Evolutionary conservation across 1,140 invertebrate species (phyloP).

Genomic region (Drosophila bocqueti): DNA sequence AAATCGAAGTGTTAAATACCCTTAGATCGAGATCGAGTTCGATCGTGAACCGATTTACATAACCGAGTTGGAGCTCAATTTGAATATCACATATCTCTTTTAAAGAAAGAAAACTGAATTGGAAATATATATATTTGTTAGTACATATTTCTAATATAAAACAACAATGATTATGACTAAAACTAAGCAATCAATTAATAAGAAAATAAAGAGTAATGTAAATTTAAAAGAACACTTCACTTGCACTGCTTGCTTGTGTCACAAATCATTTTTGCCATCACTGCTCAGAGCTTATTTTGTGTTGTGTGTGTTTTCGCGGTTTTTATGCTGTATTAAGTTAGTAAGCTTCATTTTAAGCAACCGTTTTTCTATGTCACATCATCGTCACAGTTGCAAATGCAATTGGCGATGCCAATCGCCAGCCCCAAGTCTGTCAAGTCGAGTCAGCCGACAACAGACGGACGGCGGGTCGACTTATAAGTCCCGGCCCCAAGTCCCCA

Average conservation of each 20-base stretch:
- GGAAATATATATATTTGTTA: too few species aligned
- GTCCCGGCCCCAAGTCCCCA: slow-evolving; percentile 33
- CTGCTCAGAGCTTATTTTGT: not conserved
- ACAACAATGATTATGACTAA: too few species aligned
- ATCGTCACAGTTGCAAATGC: slow-evolving; percentile 12
- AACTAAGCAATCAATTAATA: too few species aligned
- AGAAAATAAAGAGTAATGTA: not conserved
- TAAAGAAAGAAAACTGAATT: too few species aligned
- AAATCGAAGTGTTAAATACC: slow-evolving; percentile 10
- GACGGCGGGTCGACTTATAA: slow-evolving; percentile 43
- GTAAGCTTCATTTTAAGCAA: slow-evolving; percentile 19
- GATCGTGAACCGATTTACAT: not conserved
- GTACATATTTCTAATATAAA: too few species aligned
- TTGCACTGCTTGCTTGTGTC: not conserved
- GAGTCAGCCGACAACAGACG: slow-evolving; percentile 5
- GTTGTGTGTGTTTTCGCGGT: not conserved
- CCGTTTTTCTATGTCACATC: slow-evolving; percentile 32
- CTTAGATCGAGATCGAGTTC: not conserved
- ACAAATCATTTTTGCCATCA: not conserved
- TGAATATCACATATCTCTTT: too few species aligned
- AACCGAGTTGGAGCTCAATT: too few species aligned
- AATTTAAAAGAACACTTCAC: not conserved
- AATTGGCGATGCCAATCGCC: slow-evolving; percentile 37
- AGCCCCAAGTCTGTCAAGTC: slow-evolving; percentile 41
- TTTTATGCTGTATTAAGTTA: slow-evolving; percentile 17